phyloP scores from a whole-genome alignment of 2,797 vertebrate species.

The Columba guinea region DNA sequence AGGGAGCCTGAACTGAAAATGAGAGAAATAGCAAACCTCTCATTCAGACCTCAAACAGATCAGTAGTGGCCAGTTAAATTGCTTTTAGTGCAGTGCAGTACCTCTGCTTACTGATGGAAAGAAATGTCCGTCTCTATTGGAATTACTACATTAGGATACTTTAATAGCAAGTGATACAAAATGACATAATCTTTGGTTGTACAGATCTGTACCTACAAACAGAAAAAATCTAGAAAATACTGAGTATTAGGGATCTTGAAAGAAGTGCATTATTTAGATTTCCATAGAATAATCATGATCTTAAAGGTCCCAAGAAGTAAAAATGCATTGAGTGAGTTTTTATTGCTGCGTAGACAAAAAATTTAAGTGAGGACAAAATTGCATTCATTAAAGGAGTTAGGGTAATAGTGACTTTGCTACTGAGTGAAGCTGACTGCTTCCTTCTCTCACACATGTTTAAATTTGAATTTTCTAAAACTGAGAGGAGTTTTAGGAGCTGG shows the following conservation, averaged over 20 bases:
- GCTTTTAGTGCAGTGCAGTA: background rate
- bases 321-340: rapidly evolving
- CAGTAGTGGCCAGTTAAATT: background rate
- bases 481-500: background rate
- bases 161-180: background rate
- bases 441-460: background rate
- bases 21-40: background rate
- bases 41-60: background rate
- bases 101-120: background rate
- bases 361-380: background rate
- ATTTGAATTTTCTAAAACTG: background rate
- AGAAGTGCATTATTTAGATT: background rate
- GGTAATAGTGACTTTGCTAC: background rate
- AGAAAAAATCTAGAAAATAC: background rate
- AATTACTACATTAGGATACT: background rate
- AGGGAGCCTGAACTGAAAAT: background rate
- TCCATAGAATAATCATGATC: background rate
- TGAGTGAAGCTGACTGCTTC: background rate
- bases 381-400: background rate
- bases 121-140: background rate
- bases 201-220: background rate
- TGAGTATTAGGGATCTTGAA: background rate
- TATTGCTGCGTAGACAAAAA: background rate
- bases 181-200: rapidly evolving
- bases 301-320: background rate